These are phyloP conservation scores for Physocephala rufipes DNA, from an alignment of 2,888 invertebrate species.

Conservation along the genomic window DNA sequence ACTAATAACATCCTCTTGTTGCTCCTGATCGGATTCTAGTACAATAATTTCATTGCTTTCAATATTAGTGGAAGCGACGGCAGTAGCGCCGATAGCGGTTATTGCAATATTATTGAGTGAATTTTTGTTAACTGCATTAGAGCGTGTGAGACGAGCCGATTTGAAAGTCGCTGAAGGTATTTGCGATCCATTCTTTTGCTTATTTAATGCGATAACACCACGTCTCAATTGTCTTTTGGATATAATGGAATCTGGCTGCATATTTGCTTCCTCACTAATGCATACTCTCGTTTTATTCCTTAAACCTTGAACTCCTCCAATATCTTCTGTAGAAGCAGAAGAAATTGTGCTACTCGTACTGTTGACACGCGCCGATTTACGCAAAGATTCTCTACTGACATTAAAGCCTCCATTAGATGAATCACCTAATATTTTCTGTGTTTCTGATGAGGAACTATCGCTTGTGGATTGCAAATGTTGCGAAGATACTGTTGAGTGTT, in stretches of 20 bases:
- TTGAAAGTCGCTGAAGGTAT: neutral
- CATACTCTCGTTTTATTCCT: neutral
- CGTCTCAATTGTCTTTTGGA: neutral
- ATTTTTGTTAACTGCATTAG: constrained; percentile 30
- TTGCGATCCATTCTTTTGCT: constrained; percentile 7
- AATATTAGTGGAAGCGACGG: constrained; percentile 28
- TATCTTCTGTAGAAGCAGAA: constrained; percentile 61
- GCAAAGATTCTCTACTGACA: constrained; percentile 51
- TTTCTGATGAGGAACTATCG: constrained; percentile 28
- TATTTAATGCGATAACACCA: neutral
- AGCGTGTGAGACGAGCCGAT: constrained; percentile 38
- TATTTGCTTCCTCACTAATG: constrained; percentile 40
- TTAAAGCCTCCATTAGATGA: constrained; percentile 42
- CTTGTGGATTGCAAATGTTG: constrained; percentile 46
- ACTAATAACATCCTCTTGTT: constrained; percentile 21
- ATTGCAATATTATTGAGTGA: neutral
- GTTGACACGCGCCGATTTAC: constrained; percentile 63
- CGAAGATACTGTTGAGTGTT: constrained; percentile 45
- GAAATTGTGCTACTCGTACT: constrained; percentile 65
- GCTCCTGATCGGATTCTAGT: constrained; percentile 35
- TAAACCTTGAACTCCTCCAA: constrained; percentile 7
- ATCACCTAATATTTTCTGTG: constrained; percentile 40
- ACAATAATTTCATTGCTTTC: constrained; percentile 34
- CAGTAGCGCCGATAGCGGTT: neutral
- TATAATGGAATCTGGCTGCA: constrained; percentile 34